These are phyloP conservation scores for Pyrochroa serraticornis DNA, from an alignment of 2,888 invertebrate genomes.

Conservation along the genomic window DNA sequence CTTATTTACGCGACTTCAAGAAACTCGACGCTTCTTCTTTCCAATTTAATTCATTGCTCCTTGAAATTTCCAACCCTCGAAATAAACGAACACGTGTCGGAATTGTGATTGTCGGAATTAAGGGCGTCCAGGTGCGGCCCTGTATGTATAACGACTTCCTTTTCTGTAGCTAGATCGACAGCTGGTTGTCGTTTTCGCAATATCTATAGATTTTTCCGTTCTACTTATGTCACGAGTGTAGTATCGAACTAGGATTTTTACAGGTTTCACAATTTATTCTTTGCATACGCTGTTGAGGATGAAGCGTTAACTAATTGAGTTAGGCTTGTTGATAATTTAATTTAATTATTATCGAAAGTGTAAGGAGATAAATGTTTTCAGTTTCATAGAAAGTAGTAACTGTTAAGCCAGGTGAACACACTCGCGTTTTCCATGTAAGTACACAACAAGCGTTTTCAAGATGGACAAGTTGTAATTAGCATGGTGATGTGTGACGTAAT, in stretches of 20 bases:
- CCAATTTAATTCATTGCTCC: neutral
- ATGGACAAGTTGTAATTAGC: too few relatives aligned
- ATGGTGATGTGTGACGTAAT: slow-evolving; percentile 7
- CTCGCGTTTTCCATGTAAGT: slow-evolving; percentile 2
- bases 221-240: too few relatives aligned
- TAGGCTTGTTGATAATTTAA: too few relatives aligned
- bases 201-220: neutral
- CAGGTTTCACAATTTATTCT: too few relatives aligned
- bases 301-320: too few relatives aligned
- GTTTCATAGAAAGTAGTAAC: too few relatives aligned
- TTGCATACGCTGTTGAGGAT: too few relatives aligned
- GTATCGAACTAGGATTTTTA: too few relatives aligned
- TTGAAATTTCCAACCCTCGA: slow-evolving; percentile 4
- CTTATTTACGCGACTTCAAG: neutral
- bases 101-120: slow-evolving; percentile 11
- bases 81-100: slow-evolving; percentile 13
- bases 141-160: slow-evolving; percentile 13
- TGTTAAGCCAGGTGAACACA: too few relatives aligned
- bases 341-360: too few relatives aligned
- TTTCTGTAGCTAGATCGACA: slow-evolving; percentile 10
- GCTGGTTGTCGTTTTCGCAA: slow-evolving; percentile 6
- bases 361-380: too few relatives aligned
- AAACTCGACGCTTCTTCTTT: neutral
- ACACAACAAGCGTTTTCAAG: too few relatives aligned
- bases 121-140: slow-evolving; percentile 19